phyloP scores from a whole-genome alignment of 30 jellyfish, hydroid and myxozoan genomes.

The Haliclystus octoradiatus region DNA sequence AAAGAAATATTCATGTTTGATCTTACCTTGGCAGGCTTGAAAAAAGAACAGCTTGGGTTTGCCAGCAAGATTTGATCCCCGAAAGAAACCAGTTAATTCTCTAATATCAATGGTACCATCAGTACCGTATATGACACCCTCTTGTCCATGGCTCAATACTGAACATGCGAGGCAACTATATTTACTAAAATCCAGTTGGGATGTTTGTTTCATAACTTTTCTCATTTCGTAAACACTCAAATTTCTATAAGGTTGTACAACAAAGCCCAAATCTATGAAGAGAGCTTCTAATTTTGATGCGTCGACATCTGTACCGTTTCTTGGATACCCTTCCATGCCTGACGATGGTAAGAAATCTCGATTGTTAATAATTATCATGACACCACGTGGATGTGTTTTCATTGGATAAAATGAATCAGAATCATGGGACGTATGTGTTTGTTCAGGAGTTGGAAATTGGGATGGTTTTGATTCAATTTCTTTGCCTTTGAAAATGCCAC shows the following conservation, averaged over 20 bases:
- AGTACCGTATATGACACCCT: slow-evolving; percentile 89
- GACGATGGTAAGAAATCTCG: slow-evolving; percentile 77
- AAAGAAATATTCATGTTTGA: no score
- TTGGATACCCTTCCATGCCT: slow-evolving; percentile 82
- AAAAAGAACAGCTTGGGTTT: slow-evolving; percentile 82
- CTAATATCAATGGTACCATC: slow-evolving; percentile 88
- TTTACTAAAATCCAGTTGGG: slow-evolving; percentile 36
- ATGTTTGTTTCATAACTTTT: slow-evolving; percentile 55
- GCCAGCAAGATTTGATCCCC: slow-evolving; percentile 75
- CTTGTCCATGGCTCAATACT: slow-evolving; percentile 90
- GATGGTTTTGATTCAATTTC: background rate
- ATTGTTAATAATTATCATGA: slow-evolving; percentile 52
- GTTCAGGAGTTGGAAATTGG: background rate
- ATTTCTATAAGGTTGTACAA: slow-evolving; percentile 52
- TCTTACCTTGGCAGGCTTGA: slow-evolving; percentile 96
- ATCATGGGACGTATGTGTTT: background rate
- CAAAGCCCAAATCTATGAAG: slow-evolving; percentile 74
- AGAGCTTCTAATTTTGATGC: slow-evolving; percentile 51
- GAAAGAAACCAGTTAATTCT: slow-evolving; percentile 69
- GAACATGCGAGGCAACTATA: slow-evolving; percentile 50
- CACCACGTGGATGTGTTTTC: slow-evolving; percentile 82
- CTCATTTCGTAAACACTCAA: slow-evolving; percentile 55
- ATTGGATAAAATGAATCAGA: slow-evolving; percentile 60
- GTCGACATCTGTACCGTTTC: slow-evolving; percentile 96
- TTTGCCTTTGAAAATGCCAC: background rate